Evolutionary conservation across 2,797 vertebrate genomes (phyloP).

Genomic region (Enteromius argenteus): DNA sequence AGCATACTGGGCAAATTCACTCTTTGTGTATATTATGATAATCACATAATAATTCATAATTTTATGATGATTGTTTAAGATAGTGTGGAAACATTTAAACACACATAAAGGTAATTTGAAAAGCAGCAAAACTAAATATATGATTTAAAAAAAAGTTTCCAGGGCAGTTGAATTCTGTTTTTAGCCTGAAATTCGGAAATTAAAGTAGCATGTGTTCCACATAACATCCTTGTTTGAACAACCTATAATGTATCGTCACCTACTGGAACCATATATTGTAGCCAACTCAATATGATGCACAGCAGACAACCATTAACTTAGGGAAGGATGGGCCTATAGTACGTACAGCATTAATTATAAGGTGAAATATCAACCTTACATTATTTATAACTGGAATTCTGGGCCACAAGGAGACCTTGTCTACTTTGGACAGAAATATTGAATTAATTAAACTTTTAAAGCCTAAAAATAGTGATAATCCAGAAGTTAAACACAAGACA

Average conservation of each 20-base stretch:
- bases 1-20: background rate
- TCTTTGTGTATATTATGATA: background rate
- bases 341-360: background rate
- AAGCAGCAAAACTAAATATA: no score
- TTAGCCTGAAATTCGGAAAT: background rate
- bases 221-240: background rate
- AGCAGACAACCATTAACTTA: background rate
- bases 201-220: background rate
- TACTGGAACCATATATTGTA: background rate
- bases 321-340: background rate
- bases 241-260: background rate
- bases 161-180: background rate
- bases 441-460: background rate
- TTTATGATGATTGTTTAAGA: no score
- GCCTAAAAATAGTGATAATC: background rate
- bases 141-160: no score
- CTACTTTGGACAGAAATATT: background rate
- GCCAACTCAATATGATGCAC: no score
- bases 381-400: background rate
- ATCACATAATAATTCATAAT: no score
- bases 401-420: background rate
- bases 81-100: no score
- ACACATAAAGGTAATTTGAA: no score
- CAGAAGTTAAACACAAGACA: background rate
- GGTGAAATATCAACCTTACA: background rate